Evolutionary conservation across 2,888 invertebrate species (phyloP).

Genomic region (Caenorhabditis wallacei): DNA sequence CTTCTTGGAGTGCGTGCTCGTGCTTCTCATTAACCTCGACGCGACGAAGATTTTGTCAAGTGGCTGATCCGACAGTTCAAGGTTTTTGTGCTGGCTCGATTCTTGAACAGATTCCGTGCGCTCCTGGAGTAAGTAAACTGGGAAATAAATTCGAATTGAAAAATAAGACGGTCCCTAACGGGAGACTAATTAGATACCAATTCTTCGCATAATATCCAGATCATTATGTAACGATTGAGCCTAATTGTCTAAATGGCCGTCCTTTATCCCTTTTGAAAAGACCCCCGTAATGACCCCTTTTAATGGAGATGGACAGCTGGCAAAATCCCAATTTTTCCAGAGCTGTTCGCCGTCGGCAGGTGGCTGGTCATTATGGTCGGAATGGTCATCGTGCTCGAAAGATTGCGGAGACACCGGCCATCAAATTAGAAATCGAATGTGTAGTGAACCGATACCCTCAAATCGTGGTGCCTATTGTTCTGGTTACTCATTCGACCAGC

Average conservation of each 20-base stretch:
- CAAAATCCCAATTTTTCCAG: conserved; percentile 42
- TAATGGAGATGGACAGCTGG: conserved; percentile 21
- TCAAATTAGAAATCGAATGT: conserved; percentile 82
- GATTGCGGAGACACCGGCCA: conserved; percentile 80
- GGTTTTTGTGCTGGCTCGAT: conserved; percentile 81
- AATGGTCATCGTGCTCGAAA: conserved; percentile 80
- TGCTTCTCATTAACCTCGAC: conserved; percentile 82
- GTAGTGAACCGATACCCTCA: conserved; percentile 81
- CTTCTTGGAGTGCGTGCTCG: conserved; percentile 79
- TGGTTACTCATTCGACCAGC: conserved; percentile 83
- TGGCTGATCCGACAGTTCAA: conserved; percentile 78
- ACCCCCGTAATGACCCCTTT: neutral
- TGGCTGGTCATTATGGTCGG: conserved; percentile 81
- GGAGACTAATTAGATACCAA: too few relatives aligned
- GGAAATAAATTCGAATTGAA: too few relatives aligned
- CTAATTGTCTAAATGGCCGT: neutral
- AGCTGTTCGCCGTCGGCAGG: conserved; percentile 71
- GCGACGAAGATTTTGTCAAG: conserved; percentile 80
- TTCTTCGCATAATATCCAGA: too few relatives aligned
- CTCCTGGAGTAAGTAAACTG: conserved; percentile 65
- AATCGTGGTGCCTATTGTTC: conserved; percentile 83
- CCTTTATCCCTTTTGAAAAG: neutral
- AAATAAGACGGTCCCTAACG: too few relatives aligned
- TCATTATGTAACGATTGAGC: neutral
- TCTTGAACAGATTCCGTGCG: conserved; percentile 78